Evolutionary conservation across 2,113 vertebrate genomes (phyloP), one percentile per base, ranked within the genome.

Genomic region (Heloderma charlesbogerti): DNA sequence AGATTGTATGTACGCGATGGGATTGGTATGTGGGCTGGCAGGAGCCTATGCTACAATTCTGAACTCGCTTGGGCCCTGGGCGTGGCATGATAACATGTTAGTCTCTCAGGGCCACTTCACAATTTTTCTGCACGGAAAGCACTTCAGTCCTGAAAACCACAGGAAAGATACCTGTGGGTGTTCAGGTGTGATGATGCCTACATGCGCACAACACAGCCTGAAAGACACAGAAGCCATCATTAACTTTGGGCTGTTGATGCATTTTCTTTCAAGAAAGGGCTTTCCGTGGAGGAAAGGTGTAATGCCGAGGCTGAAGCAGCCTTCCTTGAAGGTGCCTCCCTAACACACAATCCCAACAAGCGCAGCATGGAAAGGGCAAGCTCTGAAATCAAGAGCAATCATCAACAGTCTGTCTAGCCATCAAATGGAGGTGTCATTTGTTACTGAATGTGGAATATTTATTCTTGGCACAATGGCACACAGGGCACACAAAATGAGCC

Each of bases 291-390:
- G 51, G 72, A 12, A 75, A 57, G 51, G 60, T 43, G 72, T 51
- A 40, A 87, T 40, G n/a, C 72, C 63, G 25, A 60, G 48, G 25
- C n/a, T 40, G 25, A 29, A 77, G 34, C 71, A 29, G 51, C 51
- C 48, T 54, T 37, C n/a, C 48, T 57, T 18, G 54, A 15, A 6
- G 8, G 57, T 2, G 12, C 15, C 51, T 1, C 0, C 0, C 0
- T 4, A 25, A 34, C 13, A 20, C 74, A 86, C 57, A n/a, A 48
- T 87, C 6, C 27, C 66, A 81, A 63, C 40, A 40, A 81, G 71
- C 48, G 27, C 48, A 81, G 74, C 74, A 25, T n/a, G 66, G 51
- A 37, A 80, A 80, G 57, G 72, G 87, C 88, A 45, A 63, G 9
- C 75, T 31, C 9, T 72, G 57, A 66, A 77, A 85, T 37, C 37